Evolutionary conservation across 2,113 vertebrate genomes (phyloP), one percentile per base, ranked within the genome.

Genomic region (Pica pica): DNA sequence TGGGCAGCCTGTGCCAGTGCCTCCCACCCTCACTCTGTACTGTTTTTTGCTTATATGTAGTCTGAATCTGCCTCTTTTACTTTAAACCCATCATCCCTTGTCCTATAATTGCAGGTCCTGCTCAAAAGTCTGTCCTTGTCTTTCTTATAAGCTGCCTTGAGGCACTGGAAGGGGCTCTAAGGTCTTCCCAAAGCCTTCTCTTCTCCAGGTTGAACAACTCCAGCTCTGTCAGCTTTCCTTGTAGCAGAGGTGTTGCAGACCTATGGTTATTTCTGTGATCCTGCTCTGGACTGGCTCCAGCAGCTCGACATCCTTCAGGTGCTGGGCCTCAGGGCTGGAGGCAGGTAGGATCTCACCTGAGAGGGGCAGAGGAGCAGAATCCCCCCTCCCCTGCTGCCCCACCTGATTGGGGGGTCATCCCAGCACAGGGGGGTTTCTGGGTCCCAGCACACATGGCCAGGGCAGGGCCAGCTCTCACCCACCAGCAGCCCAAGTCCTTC

Each of bases 91-190:
- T 41, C 28, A 55, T 14, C 4, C 6, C 19, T 33, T 46, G 3
- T 59, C 16, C 18, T 67, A 0, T 35, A 3, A 2, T 39, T 26
- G 21, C 4, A 60, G 27, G 4, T 17, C 12, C 17, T n/a, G 7
- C 8, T 49, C 4, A 17, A 46, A 56, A 33, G 11, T 44, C 33
- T 16, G 4, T 67, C 15, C 28, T 12, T 15, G 11, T 33, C 42
- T 50, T 19, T 50, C 39, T 10, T 22, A 14, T 2, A 4, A 65
- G 22, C 23, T 50, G 37, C 31, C 10, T 44, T 13, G 22, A 16
- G 50, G 33, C 1, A 0, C 28, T 65, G 59, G 12, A 65, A 65
- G 59, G 37, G 42, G 10, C 44, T 81, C 27, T 13, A 8, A 37
- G 42, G 4, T 33, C 31, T 16, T 10, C 35, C 21, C 37, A 35